phyloP scores from a whole-genome alignment of 2,797 vertebrate genomes.

The Microhierax caerulescens region DNA sequence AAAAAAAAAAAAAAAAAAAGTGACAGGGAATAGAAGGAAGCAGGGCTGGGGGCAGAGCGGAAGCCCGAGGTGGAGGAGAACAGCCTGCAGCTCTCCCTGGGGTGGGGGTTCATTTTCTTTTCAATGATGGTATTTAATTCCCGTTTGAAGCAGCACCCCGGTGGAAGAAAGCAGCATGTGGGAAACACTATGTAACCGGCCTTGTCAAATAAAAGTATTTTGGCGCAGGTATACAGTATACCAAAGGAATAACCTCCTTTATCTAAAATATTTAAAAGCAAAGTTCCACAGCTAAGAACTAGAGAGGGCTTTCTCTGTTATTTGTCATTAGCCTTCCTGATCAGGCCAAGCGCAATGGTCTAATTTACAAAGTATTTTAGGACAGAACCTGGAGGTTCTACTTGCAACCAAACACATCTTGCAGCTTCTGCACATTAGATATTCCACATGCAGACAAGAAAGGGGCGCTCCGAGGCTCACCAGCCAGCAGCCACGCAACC shows the following conservation, averaged over 20 bases:
- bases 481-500: rapidly evolving
- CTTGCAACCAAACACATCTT: background rate
- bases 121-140: background rate
- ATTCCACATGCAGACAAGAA: rapidly evolving
- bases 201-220: background rate
- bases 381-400: background rate
- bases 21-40: background rate
- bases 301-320: rapidly evolving
- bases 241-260: background rate
- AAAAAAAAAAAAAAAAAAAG: background rate
- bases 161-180: background rate
- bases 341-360: rapidly evolving
- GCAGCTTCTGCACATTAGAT: background rate
- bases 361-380: background rate
- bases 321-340: background rate
- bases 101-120: background rate
- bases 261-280: background rate
- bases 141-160: background rate
- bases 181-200: background rate
- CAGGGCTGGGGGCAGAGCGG: rapidly evolving
- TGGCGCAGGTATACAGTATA: background rate
- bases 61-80: rapidly evolving
- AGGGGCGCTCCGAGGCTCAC: background rate
- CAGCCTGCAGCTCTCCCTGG: background rate
- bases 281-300: background rate